Percentiles rank a stretch among this genome's conserved stretches.
Evolutionary conservation across 1,140 invertebrate genomes (phyloP).

Genomic region (Aphelenchoides avenae): DNA sequence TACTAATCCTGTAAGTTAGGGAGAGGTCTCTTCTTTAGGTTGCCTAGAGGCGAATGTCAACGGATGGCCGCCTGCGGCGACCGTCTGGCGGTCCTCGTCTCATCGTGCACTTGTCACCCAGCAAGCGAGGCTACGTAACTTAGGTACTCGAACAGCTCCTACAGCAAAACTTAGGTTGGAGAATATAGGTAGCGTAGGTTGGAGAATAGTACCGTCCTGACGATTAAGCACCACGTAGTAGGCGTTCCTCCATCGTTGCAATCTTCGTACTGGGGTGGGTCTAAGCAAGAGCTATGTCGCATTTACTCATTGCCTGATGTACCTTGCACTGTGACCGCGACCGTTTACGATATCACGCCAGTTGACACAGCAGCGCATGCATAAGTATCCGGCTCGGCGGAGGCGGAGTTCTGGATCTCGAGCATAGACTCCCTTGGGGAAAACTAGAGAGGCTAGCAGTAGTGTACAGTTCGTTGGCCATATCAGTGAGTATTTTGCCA

Average conservation of each 20-base stretch:
- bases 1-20: no score
- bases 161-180: conserved; percentile 88
- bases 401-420: conserved; percentile 5
- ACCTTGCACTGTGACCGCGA: conserved; percentile 31
- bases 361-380: conserved; percentile 7
- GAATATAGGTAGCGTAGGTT: conserved; percentile 84
- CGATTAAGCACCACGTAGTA: conserved; percentile 71
- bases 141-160: conserved; percentile 41
- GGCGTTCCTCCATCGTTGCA: conserved; percentile 34
- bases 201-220: conserved; percentile 73
- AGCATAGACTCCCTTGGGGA: conserved; percentile 14
- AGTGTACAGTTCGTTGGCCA: conserved; percentile 4
- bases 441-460: conserved; percentile 9
- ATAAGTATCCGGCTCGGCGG: conserved; percentile 1
- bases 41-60: no score
- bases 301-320: conserved; percentile 1
- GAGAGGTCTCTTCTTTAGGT: no score
- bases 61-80: no score
- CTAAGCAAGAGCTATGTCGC: neutral
- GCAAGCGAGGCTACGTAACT: no score
- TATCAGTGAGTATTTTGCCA: no score
- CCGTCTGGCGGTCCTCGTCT: no score
- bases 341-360: conserved; percentile 17
- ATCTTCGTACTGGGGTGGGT: conserved; percentile 14
- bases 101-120: no score